phyloP scores from a whole-genome alignment of 35 echinoderm and acorn worm genomes.

The Heliocidaris tuberculata region DNA sequence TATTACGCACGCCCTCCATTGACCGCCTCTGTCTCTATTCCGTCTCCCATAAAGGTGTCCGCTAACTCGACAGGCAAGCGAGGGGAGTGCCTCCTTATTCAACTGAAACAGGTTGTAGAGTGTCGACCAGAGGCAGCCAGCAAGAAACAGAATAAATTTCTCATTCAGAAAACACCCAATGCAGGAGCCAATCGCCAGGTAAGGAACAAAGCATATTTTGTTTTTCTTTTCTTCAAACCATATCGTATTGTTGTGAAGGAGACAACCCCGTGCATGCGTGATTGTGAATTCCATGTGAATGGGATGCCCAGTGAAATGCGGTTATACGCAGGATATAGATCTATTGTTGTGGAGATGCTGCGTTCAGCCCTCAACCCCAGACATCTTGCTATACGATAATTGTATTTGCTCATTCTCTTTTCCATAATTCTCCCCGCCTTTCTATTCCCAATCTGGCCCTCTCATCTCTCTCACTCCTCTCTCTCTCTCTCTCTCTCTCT shows the following conservation, averaged over 20 bases:
- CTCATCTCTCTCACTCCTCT: background rate
- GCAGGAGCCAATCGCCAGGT: background rate
- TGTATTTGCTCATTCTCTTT: background rate
- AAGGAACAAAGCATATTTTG: background rate
- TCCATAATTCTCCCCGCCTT: background rate
- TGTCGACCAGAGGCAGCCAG: background rate
- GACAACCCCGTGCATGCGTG: background rate
- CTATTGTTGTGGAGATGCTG: background rate
- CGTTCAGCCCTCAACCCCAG: background rate
- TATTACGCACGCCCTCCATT: background rate
- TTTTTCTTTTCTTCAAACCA: background rate
- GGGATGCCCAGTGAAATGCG: background rate
- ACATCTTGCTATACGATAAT: background rate
- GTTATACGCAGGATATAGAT: background rate
- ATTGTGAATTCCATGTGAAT: background rate
- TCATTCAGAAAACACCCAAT: slow-evolving; percentile 6
- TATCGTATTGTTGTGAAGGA: background rate
- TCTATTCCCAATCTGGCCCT: background rate
- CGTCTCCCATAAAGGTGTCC: background rate
- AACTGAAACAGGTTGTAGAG: background rate
- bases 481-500: background rate
- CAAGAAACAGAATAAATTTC: slow-evolving; percentile 26
- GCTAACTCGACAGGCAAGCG: background rate
- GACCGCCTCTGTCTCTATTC: background rate
- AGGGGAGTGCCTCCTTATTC: slow-evolving; percentile 27